Percentiles rank a stretch among this genome's conserved stretches.
Evolutionary conservation across 92 coral and sea anemone genomes (phyloP).

Genomic region (Zoanthus sociatus): DNA sequence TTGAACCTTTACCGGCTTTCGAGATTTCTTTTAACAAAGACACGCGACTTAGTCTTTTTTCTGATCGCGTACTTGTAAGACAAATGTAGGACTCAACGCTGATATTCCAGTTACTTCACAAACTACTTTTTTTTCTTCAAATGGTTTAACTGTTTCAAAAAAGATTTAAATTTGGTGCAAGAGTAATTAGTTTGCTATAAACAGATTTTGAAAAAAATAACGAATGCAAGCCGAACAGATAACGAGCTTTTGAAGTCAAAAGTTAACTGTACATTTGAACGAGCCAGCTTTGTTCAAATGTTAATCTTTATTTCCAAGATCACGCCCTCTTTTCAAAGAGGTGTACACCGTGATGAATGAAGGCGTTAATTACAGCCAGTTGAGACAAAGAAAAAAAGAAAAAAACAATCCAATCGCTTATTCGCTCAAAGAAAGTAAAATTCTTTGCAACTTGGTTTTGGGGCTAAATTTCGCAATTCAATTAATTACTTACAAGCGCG

Average conservation of each 20-base stretch:
- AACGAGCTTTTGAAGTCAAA: slow-evolving; percentile 21
- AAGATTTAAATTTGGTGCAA: slow-evolving; percentile 18
- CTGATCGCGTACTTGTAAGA: neutral
- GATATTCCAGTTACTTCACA: neutral
- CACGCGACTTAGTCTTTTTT: neutral
- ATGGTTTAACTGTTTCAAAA: slow-evolving; percentile 7
- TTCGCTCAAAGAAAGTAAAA: slow-evolving; percentile 23
- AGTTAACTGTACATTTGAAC: slow-evolving; percentile 35
- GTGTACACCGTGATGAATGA: slow-evolving; percentile 35
- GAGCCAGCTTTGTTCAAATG: slow-evolving; percentile 14
- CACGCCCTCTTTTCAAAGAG: slow-evolving; percentile 37
- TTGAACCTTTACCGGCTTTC: neutral
- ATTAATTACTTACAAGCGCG: slow-evolving; percentile 7
- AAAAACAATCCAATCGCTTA: slow-evolving; percentile 7
- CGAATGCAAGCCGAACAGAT: slow-evolving; percentile 5
- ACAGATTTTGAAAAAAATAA: slow-evolving; percentile 8
- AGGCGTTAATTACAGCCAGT: slow-evolving; percentile 35
- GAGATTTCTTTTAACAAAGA: neutral
- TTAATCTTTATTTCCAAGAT: slow-evolving; percentile 15
- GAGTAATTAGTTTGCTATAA: slow-evolving; percentile 38
- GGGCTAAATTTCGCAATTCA: neutral
- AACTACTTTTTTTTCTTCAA: neutral
- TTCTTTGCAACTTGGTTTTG: slow-evolving; percentile 21
- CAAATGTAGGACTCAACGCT: too few species aligned
- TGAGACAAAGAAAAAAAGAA: slow-evolving; percentile 7